phyloP scores from a whole-genome alignment of 2,113 vertebrate species.

The Vidua macroura region DNA sequence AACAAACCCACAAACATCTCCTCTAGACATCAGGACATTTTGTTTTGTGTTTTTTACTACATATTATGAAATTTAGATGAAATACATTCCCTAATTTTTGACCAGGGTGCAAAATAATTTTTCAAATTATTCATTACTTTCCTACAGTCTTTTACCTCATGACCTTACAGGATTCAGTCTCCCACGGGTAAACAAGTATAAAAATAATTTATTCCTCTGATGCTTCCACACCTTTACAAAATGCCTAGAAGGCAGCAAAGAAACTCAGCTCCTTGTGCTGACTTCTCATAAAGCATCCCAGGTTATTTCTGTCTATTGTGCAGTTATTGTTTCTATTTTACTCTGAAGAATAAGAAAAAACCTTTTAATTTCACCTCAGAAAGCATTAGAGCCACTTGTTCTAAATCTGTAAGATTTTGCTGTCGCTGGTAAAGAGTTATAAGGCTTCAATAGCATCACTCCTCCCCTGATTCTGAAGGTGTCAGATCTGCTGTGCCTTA shows the following conservation, averaged over 20 bases:
- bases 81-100: background rate
- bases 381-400: background rate
- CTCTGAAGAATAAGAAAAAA: background rate
- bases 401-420: background rate
- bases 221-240: background rate
- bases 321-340: background rate
- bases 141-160: background rate
- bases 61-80: background rate
- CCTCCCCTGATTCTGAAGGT: background rate
- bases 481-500: background rate
- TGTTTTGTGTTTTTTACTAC: background rate
- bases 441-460: background rate
- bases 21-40: background rate
- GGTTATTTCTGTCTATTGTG: background rate
- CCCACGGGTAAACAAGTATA: background rate
- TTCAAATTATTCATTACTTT: background rate
- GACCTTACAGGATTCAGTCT: background rate
- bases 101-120: background rate
- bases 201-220: background rate
- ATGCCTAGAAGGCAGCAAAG: background rate
- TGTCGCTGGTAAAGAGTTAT: background rate
- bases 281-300: background rate
- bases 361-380: background rate
- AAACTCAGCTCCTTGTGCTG: background rate
- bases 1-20: background rate